A percentile compares a stretch with the other conserved stretches of the same genome.
These are phyloP conservation scores for Deroplatys truncata DNA, from an alignment of 2,888 invertebrate genomes.

Conservation along the genomic window DNA sequence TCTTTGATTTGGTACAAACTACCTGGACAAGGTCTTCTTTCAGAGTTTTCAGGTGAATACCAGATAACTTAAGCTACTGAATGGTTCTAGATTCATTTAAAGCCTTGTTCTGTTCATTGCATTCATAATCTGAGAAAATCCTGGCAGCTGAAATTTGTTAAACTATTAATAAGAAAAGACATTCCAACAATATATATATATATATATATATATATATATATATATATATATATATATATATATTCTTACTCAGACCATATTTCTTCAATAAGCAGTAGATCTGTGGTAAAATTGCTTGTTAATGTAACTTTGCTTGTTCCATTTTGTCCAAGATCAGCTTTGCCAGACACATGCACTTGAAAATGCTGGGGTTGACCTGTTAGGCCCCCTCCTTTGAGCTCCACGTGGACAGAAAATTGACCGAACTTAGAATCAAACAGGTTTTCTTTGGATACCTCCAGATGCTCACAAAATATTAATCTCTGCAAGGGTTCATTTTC, in stretches of 20 bases:
- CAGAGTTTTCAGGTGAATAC: no score
- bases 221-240: no score
- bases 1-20: no score
- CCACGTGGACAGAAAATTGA: not conserved
- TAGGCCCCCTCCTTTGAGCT: not conserved
- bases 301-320: not conserved
- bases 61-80: no score
- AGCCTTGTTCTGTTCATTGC: no score
- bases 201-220: no score
- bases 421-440: not conserved
- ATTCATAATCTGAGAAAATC: no score
- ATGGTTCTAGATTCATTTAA: no score
- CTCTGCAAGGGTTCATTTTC: not conserved
- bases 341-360: not conserved
- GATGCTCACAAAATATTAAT: not conserved
- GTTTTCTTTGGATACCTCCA: not conserved
- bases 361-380: not conserved
- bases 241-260: not conserved
- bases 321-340: not conserved
- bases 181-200: no score
- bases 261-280: not conserved
- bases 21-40: no score
- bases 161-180: no score
- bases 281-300: not conserved
- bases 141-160: no score